Evolutionary conservation across 2,888 invertebrate species (phyloP).

Genomic region (Glaucopsyche alexis): DNA sequence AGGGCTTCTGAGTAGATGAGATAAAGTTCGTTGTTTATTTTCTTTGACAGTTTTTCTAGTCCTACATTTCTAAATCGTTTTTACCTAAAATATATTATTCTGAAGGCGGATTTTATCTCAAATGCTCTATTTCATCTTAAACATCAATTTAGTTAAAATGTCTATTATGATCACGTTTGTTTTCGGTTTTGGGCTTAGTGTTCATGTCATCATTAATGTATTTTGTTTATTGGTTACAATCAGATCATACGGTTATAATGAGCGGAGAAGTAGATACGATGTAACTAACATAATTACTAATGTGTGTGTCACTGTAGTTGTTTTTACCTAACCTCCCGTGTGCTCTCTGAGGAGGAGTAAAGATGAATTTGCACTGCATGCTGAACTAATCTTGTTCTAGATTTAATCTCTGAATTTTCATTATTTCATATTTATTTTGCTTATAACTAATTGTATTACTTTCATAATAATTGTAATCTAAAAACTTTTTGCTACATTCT

Average conservation of each 20-base stretch:
- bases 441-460: background rate
- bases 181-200: slow-evolving; percentile 4
- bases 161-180: background rate
- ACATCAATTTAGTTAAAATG: background rate
- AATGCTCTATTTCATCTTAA: background rate
- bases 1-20: slow-evolving; percentile 44
- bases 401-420: background rate
- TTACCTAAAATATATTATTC: background rate
- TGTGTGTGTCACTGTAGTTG: slow-evolving; percentile 29
- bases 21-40: slow-evolving; percentile 26
- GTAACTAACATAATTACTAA: slow-evolving; percentile 56
- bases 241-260: background rate
- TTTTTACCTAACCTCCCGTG: slow-evolving; percentile 62
- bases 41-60: background rate
- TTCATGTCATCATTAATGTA: background rate
- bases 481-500: background rate
- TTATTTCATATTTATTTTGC: slow-evolving; percentile 28
- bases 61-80: background rate
- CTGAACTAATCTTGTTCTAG: slow-evolving; percentile 16
- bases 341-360: slow-evolving; percentile 68
- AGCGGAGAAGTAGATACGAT: slow-evolving; percentile 31
- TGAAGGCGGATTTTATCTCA: slow-evolving; percentile 26
- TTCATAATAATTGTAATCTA: background rate
- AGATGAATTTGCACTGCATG: slow-evolving; percentile 46
- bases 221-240: slow-evolving; percentile 9